Evolutionary conservation across 2,888 invertebrate species (phyloP).

Genomic region (Melanostoma mellinum): DNA sequence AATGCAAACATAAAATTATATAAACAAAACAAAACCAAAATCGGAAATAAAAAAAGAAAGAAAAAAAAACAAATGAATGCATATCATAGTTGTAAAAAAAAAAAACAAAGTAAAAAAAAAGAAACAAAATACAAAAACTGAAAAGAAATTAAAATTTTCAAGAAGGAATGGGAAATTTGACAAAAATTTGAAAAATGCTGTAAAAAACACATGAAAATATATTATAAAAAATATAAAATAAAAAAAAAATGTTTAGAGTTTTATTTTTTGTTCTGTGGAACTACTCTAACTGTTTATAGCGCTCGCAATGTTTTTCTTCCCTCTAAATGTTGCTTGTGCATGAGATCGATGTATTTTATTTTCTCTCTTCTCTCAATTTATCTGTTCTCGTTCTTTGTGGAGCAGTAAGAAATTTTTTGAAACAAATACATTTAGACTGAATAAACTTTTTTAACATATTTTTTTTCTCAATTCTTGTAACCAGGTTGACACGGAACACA

Average conservation of each 20-base stretch:
- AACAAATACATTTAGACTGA: not conserved
- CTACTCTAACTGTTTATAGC: slow-evolving; percentile 5
- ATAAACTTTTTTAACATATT: slow-evolving; percentile 18
- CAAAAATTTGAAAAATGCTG: slow-evolving; percentile 77
- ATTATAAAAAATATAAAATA: slow-evolving; percentile 76
- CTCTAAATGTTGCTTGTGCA: slow-evolving; percentile 72
- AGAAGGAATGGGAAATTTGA: slow-evolving; percentile 74
- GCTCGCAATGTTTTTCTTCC: slow-evolving; percentile 59
- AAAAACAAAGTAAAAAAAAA: slow-evolving; percentile 53
- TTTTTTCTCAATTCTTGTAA: slow-evolving; percentile 19
- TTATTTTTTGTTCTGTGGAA: slow-evolving; percentile 57
- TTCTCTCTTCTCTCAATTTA: slow-evolving; percentile 47
- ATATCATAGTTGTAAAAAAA: slow-evolving; percentile 91
- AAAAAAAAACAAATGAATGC: slow-evolving; percentile 83
- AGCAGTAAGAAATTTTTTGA: slow-evolving; percentile 53
- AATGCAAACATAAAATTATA: slow-evolving; percentile 75
- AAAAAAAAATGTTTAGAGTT: slow-evolving; percentile 65
- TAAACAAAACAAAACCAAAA: slow-evolving; percentile 74
- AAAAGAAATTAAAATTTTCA: slow-evolving; percentile 74
- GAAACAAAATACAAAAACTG: slow-evolving; percentile 68
- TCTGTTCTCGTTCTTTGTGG: slow-evolving; percentile 69
- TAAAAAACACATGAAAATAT: slow-evolving; percentile 80
- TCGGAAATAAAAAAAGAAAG: slow-evolving; percentile 74
- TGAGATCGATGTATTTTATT: slow-evolving; percentile 64
- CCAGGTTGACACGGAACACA: slow-evolving; percentile 66